These are phyloP conservation scores for Ernsta delagoae DNA, from an alignment of 2,888 invertebrate species.

Conservation along the genomic window DNA sequence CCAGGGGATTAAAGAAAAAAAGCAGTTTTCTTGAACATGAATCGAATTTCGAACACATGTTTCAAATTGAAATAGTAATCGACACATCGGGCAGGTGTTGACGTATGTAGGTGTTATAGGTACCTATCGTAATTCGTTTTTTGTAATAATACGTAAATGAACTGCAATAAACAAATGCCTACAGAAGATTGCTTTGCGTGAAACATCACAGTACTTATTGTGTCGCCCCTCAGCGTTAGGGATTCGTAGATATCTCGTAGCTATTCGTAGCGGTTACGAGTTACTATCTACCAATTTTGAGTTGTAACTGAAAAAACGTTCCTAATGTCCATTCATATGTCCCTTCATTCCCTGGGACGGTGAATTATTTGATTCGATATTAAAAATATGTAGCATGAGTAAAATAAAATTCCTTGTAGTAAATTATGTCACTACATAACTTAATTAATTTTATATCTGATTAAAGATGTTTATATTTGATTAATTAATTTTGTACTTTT, in stretches of 20 bases:
- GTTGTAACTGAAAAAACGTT: not conserved
- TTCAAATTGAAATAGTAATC: conserved; percentile 6
- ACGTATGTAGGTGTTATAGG: not conserved
- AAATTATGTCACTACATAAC: too few species aligned
- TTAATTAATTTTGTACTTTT: too few species aligned
- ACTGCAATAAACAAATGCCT: not conserved
- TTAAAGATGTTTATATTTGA: too few species aligned
- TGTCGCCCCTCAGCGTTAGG: too few species aligned
- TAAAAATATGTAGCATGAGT: too few species aligned
- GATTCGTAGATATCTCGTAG: not conserved
- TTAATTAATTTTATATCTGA: too few species aligned
- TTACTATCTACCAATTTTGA: not conserved
- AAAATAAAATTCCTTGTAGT: too few species aligned
- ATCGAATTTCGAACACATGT: conserved; percentile 30
- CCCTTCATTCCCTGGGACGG: too few species aligned
- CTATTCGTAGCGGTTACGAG: conserved; percentile 1
- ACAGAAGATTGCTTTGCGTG: not conserved
- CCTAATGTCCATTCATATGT: too few species aligned
- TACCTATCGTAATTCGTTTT: not conserved
- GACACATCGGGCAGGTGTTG: conserved; percentile 22
- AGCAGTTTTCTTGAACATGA: conserved; percentile 47
- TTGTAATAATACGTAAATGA: not conserved
- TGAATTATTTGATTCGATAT: too few species aligned
- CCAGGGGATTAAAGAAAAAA: conserved; percentile 68
- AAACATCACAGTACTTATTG: not conserved